Base-by-base conservation (phyloP, 2,888 invertebrate genomes). In the Formica aserva region DNA sequence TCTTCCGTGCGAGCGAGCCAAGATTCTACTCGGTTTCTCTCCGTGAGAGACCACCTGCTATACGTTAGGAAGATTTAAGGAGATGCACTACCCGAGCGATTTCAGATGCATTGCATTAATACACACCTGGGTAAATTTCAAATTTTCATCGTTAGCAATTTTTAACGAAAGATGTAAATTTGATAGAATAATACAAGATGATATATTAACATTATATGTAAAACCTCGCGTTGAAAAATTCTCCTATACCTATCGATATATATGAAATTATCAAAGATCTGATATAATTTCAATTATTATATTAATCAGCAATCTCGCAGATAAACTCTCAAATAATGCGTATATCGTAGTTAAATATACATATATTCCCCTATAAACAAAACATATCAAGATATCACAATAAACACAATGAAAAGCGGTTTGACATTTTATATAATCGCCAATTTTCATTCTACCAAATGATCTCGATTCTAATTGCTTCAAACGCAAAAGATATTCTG, bases 31-130 rank as follows among this genome's bases (percentile, higher is more conserved):
- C 32, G 69, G 57, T 29, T 60, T 45, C 57, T 57, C 77, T 57
- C 35, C 41, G 41, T 60, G 78, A 60, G 22, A 72, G 45, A 71
- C 45, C 26, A 60, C 35, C 57, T 60, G 69, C 69, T 22, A 18
- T 60, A 62, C 18, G 71, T 48, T 71, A 60, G 41, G 13, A 72
- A 71, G 71, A 80, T 80, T 80, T 62, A 80, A 71, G 45, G 71
- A 71, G 45, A 80, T 48, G 72, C 45, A 67, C 32, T 45, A 55
- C 55, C 55, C 29, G 18, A 76, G 32, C 22, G 22, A 77, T 57
- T 77, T 67, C 66, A 41, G 29, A 38, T 67, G n/a, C 66, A 57
- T 41, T 13, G 26, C 67, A 26, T 67, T 77, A 66, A 66, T 45
- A 66, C 41, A 52, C 48, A 52, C 45, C 66, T 35, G n/a, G 65